phyloP scores from a whole-genome alignment of 2,113 vertebrate species.

The Neolamprologus devosi region DNA sequence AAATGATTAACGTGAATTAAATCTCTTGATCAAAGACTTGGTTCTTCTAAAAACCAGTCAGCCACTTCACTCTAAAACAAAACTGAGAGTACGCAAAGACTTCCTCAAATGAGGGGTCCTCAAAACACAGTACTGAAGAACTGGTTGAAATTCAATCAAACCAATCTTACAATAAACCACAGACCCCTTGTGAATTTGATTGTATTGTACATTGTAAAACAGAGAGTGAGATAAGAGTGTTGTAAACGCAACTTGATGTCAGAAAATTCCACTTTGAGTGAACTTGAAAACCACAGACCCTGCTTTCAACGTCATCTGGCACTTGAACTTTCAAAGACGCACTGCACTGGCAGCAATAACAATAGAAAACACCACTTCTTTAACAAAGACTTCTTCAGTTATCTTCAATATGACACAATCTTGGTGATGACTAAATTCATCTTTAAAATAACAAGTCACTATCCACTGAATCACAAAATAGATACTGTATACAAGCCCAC shows the following conservation, averaged over 20 bases:
- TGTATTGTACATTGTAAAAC: background rate
- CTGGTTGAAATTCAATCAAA: background rate
- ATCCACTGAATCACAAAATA: background rate
- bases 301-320: background rate
- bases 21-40: background rate
- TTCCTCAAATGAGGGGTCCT: background rate
- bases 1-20: background rate
- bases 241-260: background rate
- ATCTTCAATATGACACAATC: background rate
- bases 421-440: background rate
- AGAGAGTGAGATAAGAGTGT: background rate
- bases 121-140: background rate
- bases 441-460: background rate
- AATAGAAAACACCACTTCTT: background rate
- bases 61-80: background rate
- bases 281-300: conserved; percentile 22
- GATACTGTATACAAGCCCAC: background rate
- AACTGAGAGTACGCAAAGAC: background rate
- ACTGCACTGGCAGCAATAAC: background rate
- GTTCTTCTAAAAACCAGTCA: background rate
- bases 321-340: background rate
- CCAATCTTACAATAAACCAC: background rate
- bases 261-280: conserved; percentile 7
- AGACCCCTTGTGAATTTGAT: background rate
- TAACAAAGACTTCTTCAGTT: background rate